Evolutionary conservation across 2,797 vertebrate species (phyloP), one percentile per base, ranked within the genome.

Genomic region (Epinephelus coioides): DNA sequence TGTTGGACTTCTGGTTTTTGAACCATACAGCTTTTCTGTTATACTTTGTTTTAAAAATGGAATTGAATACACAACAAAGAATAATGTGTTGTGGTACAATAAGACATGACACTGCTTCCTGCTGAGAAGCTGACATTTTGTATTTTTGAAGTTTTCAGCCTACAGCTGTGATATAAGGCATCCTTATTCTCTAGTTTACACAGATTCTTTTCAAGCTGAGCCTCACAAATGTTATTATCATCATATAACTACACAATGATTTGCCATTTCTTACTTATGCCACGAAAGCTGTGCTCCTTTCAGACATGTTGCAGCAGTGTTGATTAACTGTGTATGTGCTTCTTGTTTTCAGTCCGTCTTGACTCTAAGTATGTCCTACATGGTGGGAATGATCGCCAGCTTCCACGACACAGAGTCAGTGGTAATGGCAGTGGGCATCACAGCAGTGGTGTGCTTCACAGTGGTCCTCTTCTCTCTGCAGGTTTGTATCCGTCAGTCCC

Each of bases 321-420:
- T 91, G 30, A 82, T 69, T 43, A 12, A 43, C 40, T 43, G 12
- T 25, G 8, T 44, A 60, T 80, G 23, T 81, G 23, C 68, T 71
- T 56, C 46, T 56, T 78, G 9, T 87, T 74, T 74, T 15, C 91
- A 98, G 97, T 96, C 96, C 0, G 85, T 98, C 91, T 92, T 98
- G 89, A 98, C 97, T 0, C 46, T 97, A 64, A 97, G 96, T 72
- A 87, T 98, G 89, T 98, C 97, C 73, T 98, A 98, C 96, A 97
- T 99, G 98, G 97, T 98, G 93, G 98, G 97, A 47, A 97, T 97
- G 96, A 97, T 98, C 0, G 97, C 97, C 92, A 98, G 97, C 87
- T 97, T 95, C 94, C 97, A 98, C 14, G 53, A 97, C 47, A 98
- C 97, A 0, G 96, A 99, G 0, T 90, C 96, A 0, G 98, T 98